Percentiles rank a stretch among this genome's conserved stretches.
These are phyloP conservation scores for Harlomillsia oculata DNA, from an alignment of 1,140 invertebrate species.

Conservation along the genomic window DNA sequence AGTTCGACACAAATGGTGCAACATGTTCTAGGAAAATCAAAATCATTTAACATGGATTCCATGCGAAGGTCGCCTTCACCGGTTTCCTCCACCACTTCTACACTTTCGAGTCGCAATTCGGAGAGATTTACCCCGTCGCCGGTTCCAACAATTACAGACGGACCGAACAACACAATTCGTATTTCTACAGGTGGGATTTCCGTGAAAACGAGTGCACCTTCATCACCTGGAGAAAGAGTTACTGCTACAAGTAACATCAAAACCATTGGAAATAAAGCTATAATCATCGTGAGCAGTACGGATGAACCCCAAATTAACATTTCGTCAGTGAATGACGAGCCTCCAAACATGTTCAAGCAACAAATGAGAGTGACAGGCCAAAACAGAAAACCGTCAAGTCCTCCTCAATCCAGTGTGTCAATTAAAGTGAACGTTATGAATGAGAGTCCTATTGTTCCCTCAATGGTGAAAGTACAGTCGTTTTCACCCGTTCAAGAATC, in stretches of 20 bases:
- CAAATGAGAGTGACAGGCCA: slow-evolving; percentile 25
- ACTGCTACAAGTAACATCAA: slow-evolving; percentile 16
- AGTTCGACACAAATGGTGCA: slow-evolving; percentile 23
- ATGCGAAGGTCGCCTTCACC: slow-evolving; percentile 19
- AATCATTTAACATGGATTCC: slow-evolving; percentile 7
- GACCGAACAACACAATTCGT: slow-evolving; percentile 16
- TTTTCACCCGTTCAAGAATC: not conserved
- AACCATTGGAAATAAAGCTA: slow-evolving; percentile 30
- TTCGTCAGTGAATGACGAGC: not conserved
- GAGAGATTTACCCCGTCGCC: slow-evolving; percentile 18
- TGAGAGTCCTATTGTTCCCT: not conserved
- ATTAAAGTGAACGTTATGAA: not conserved
- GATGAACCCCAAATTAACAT: not conserved
- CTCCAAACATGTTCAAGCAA: slow-evolving; percentile 7
- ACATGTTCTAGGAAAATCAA: slow-evolving; percentile 17
- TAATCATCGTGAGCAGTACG: slow-evolving; percentile 27
- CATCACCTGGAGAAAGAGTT: too few relatives aligned
- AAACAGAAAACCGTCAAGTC: too few relatives aligned
- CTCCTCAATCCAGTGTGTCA: not conserved
- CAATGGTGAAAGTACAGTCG: slow-evolving; percentile 7
- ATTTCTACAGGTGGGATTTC: slow-evolving; percentile 12
- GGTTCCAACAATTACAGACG: slow-evolving; percentile 6
- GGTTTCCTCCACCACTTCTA: slow-evolving; percentile 20
- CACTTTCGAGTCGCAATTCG: slow-evolving; percentile 6
- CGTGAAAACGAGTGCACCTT: not conserved